Conservation (phyloP, 2,888 invertebrate species). For the Poecilobothrus nobilitatus region DNA sequence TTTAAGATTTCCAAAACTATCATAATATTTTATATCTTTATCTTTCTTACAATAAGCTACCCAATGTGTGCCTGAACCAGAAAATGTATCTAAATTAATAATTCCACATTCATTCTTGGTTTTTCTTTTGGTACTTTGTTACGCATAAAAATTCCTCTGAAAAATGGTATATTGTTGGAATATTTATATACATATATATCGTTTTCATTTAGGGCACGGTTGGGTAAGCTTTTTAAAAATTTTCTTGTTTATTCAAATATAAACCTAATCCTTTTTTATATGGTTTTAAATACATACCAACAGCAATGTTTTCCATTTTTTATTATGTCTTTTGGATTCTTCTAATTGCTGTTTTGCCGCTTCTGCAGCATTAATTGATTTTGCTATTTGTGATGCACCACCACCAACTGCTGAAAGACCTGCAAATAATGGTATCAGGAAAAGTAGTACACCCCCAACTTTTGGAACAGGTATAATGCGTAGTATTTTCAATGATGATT, state of each 20-base stretch:
- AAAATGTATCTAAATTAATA: too few relatives aligned
- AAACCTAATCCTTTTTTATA: constrained; percentile 22
- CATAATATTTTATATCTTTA: too few relatives aligned
- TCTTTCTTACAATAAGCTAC: too few relatives aligned
- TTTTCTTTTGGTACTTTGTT: constrained; percentile 28
- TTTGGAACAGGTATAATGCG: constrained; percentile 32
- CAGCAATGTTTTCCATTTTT: constrained; percentile 32
- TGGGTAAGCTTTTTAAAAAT: constrained; percentile 28
- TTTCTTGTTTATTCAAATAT: constrained; percentile 18
- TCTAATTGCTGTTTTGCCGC: constrained; percentile 28
- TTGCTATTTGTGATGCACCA: constrained; percentile 34
- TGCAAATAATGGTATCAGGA: constrained; percentile 34
- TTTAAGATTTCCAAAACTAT: constrained; percentile 30
- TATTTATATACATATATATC: constrained; percentile 24
- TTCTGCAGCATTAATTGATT: constrained; percentile 33
- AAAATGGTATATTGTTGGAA: constrained; percentile 26
- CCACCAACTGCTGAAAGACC: constrained; percentile 34
- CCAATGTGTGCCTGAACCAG: too few relatives aligned
- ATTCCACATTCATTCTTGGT: neutral
- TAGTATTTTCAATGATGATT: neutral
- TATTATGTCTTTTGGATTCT: constrained; percentile 33
- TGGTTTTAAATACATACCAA: constrained; percentile 30
- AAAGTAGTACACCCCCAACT: constrained; percentile 31
- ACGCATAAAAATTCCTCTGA: constrained; percentile 31
- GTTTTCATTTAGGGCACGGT: constrained; percentile 20